Evolutionary conservation across 53 echinoderm and acorn worm genomes (phyloP), one percentile per base, ranked within the genome.

Genomic region (Holothuria leucospilota): DNA sequence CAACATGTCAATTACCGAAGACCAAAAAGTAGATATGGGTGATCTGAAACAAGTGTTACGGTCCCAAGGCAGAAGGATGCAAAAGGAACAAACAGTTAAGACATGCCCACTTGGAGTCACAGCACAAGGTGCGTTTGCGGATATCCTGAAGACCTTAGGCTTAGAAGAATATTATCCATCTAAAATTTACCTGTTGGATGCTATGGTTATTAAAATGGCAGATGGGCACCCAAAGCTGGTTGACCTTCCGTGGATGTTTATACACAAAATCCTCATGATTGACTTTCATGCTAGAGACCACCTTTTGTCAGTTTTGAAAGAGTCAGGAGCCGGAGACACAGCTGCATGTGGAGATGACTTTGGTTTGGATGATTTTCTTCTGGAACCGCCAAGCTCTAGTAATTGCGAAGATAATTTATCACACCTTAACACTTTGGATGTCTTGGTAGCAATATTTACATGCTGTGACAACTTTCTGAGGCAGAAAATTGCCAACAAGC

Each of bases 401-500:
- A 56, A 79, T 79, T 13, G 14, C 29, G 79, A 79, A 52, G 79
- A 79, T 79, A 53, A 46, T 53, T 49, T 56, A 79, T 20, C 79
- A 79, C 52, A 79, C 79, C 51, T 79, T 11, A 82, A 63, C 46
- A 8, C 83, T 29, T 42, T 82, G 30, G 83, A 82, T 82, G 64
- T 63, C 8, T 30, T 61, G n/a, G 63, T 82, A 29, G 83, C 64
- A 30, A 82, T 29, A 62, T 82, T n/a, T 63, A 15, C 64, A 42
- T 63, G 83, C 24, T 82, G 63, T 62, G 64, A 63, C 39, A 61
- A 63, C 64, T 27, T 63, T 63, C 65, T 82, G 30, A 61, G 42
- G 53, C 84, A 84, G 39, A 78, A 26, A 58, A 4, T 87, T 21
- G 80, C 79, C 49, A 65, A 87, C 39, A 87, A 87, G 80, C 51